A percentile compares a stretch with the other conserved stretches of the same genome.
Conservation (phyloP, 2,888 invertebrate genomes). For the Encarsia formosa region DNA sequence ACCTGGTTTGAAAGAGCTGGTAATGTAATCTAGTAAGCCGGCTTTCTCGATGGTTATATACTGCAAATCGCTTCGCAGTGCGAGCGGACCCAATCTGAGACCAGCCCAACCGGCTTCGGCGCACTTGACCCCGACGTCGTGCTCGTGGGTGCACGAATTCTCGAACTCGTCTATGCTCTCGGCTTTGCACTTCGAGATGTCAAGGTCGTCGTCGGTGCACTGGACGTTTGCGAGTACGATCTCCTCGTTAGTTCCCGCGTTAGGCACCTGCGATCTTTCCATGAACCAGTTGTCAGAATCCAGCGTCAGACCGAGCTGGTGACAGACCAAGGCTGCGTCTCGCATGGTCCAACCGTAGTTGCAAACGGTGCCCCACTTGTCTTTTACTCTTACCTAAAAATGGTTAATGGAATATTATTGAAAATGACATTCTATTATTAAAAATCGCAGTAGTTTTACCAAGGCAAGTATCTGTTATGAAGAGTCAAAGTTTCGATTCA, state of each 20-base stretch:
- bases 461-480: no score
- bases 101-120: constrained; percentile 94
- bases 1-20: constrained; percentile 77
- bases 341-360: constrained; percentile 92
- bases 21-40: constrained; percentile 89
- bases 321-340: constrained; percentile 90
- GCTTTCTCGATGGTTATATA: constrained; percentile 87
- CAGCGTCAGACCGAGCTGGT: constrained; percentile 87
- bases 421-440: no score
- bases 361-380: constrained; percentile 96
- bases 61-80: constrained; percentile 82
- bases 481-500: no score
- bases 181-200: constrained; percentile 81
- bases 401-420: no score
- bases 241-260: constrained; percentile 70
- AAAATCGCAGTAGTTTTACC: no score
- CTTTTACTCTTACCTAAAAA: constrained; percentile 75
- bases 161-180: constrained; percentile 77
- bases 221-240: constrained; percentile 81
- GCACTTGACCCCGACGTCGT: constrained; percentile 85
- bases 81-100: constrained; percentile 80
- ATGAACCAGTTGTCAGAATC: constrained; percentile 90
- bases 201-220: constrained; percentile 86
- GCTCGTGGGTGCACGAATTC: constrained; percentile 81
- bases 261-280: constrained; percentile 76